Percentiles rank a stretch among this genome's conserved stretches.
Conservation (phyloP, 1,140 invertebrate species). For the Plectrocnemia conspersa region DNA sequence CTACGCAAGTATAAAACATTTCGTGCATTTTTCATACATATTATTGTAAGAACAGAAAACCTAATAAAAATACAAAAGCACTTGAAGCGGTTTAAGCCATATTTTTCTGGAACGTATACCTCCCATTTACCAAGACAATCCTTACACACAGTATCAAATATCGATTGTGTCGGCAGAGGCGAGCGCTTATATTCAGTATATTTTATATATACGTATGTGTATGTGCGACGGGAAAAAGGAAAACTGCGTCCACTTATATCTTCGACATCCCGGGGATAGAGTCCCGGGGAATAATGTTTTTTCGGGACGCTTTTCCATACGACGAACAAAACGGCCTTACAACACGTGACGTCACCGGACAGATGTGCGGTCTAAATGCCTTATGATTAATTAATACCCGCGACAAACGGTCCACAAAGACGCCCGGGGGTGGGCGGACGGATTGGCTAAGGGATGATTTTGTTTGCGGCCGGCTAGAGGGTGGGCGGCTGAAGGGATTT, state of each 20-base stretch:
- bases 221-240: conserved; percentile 8
- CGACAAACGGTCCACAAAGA: conserved; percentile 23
- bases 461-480: conserved; percentile 16
- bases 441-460: conserved; percentile 24
- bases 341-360: conserved; percentile 15
- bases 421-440: conserved; percentile 12
- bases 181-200: no score
- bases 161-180: no score
- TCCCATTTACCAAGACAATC: no score
- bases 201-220: no score
- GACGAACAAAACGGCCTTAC: conserved; percentile 2
- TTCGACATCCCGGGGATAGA: neutral
- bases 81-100: no score
- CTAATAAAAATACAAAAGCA: no score
- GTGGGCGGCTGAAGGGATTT: conserved; percentile 15
- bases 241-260: neutral
- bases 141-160: no score
- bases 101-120: no score
- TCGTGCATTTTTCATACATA: no score
- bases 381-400: conserved; percentile 25
- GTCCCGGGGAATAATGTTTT: conserved; percentile 15
- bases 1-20: no score
- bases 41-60: no score
- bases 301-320: conserved; percentile 1
- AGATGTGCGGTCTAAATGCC: conserved; percentile 25